Conservation (phyloP, 2,888 invertebrate species). For the Drosophila pseudotakahashii region DNA sequence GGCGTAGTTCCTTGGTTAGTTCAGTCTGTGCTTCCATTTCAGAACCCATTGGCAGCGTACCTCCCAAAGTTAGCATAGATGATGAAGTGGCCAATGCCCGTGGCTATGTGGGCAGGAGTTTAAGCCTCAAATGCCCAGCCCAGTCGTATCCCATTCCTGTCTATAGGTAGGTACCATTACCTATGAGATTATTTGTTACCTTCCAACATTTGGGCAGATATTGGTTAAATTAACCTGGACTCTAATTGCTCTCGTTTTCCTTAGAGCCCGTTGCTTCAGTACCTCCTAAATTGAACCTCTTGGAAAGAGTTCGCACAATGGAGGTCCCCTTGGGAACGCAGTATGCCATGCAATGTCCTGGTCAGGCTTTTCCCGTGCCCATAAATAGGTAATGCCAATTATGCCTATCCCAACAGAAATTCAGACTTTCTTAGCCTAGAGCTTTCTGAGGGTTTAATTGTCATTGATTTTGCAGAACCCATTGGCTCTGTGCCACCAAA, state of each 20-base stretch:
- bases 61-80: slow-evolving; percentile 87
- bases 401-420: slow-evolving; percentile 87
- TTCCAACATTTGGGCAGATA: slow-evolving; percentile 67
- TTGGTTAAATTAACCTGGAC: too few relatives aligned
- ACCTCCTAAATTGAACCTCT: slow-evolving; percentile 88
- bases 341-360: slow-evolving; percentile 89
- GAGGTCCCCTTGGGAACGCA: slow-evolving; percentile 84
- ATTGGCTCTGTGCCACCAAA: slow-evolving; percentile 86
- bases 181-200: too few relatives aligned
- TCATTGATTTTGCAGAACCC: slow-evolving; percentile 82
- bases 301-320: slow-evolving; percentile 87
- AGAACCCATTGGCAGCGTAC: slow-evolving; percentile 84
- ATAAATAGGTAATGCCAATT: slow-evolving; percentile 82
- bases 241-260: background rate
- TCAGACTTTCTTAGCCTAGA: slow-evolving; percentile 85
- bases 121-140: slow-evolving; percentile 89
- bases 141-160: slow-evolving; percentile 90
- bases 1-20: background rate
- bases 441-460: background rate
- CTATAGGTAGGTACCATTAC: slow-evolving; percentile 87
- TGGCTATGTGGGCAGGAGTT: slow-evolving; percentile 80
- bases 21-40: slow-evolving; percentile 39
- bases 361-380: slow-evolving; percentile 90
- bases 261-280: slow-evolving; percentile 86
- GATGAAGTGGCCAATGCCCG: slow-evolving; percentile 80